Base-by-base conservation (phyloP, 2,113 vertebrate genomes). In the Heterotis niloticus region DNA sequence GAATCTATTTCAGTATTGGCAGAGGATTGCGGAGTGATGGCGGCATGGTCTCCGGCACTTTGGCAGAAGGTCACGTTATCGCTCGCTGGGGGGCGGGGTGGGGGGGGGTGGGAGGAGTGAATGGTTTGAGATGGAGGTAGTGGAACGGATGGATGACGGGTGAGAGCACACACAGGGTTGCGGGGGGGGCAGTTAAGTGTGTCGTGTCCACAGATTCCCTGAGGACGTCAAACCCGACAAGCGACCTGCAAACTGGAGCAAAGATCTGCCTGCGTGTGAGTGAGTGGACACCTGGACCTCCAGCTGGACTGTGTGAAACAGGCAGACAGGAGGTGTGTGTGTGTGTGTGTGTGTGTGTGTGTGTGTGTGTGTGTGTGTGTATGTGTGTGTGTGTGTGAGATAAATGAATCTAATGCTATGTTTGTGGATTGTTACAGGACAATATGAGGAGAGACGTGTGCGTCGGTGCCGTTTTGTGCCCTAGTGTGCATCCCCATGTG, bases 51-150 rank as follows among this genome's bases (percentile, higher is more conserved):
- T 91, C 91, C 88, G 90, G 89, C 90, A 90, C 88, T 91, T 92
- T 91, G 89, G 92, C 91, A 91, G 91, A 92, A 92, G 91, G 92
- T 90, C 90, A 90, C 87, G 86, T 90, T 88, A 87, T 89, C 86
- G 82, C 84, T 84, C 26, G 74, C 83, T 84, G 86, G 76, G 84
- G 17, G 51, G 60, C 23, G 76, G 54, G 67, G 64, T 75, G 17
- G 66, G 16, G 75, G 64, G 79, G 12, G 44, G 44, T 28, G 12
- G 57, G 78, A 44, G 78, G 24, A 59, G 20, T 76, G 71, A 20
- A 28, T 81, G 51, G 71, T 17, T 69, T 67, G 57, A 80, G 62
- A 81, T 29, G 81, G 76, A 79, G 82, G 82, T 52, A 83, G 76
- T 88, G 77, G 80, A 76, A 78, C 84, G 64, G 78, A 79, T 79